phyloP scores from a whole-genome alignment of 1,140 invertebrate species.

The Popillia japonica region DNA sequence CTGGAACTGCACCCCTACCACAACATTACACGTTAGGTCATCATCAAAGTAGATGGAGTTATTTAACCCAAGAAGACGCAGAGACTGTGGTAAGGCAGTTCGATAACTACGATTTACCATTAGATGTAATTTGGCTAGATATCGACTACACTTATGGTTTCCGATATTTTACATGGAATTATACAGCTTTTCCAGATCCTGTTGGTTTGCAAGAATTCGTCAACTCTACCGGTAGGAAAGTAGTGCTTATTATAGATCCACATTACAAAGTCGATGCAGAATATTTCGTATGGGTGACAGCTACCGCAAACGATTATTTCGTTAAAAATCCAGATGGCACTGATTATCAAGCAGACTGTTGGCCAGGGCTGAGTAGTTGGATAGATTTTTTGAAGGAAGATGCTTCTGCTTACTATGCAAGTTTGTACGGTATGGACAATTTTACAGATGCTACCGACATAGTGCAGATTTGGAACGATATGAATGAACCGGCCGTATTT shows the following conservation, averaged over 20 bases:
- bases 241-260: slow-evolving; percentile 78
- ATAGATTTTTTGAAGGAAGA: slow-evolving; percentile 90
- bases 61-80: slow-evolving; percentile 95
- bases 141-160: slow-evolving; percentile 98
- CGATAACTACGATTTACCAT: slow-evolving; percentile 90
- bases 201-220: slow-evolving; percentile 82
- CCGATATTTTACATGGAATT: slow-evolving; percentile 97
- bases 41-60: slow-evolving; percentile 98
- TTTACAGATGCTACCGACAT: slow-evolving; percentile 85
- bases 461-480: slow-evolving; percentile 96
- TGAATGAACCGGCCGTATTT: slow-evolving; percentile 99
- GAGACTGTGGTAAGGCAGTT: slow-evolving; percentile 78
- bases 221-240: slow-evolving; percentile 72
- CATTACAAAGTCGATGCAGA: slow-evolving; percentile 73
- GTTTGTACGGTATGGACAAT: slow-evolving; percentile 77
- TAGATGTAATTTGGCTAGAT: slow-evolving; percentile 97
- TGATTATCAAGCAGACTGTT: slow-evolving; percentile 70
- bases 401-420: slow-evolving; percentile 84
- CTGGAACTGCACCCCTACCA: slow-evolving; percentile 82
- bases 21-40: slow-evolving; percentile 90
- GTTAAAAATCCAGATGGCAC: slow-evolving; percentile 72
- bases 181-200: slow-evolving; percentile 85
- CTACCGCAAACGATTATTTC: slow-evolving; percentile 62
- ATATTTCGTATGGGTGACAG: slow-evolving; percentile 69
- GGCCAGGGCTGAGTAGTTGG: slow-evolving; percentile 92